These are phyloP conservation scores for Oenanthe melanoleuca DNA, from an alignment of 2,113 vertebrate species.

Conservation along the genomic window DNA sequence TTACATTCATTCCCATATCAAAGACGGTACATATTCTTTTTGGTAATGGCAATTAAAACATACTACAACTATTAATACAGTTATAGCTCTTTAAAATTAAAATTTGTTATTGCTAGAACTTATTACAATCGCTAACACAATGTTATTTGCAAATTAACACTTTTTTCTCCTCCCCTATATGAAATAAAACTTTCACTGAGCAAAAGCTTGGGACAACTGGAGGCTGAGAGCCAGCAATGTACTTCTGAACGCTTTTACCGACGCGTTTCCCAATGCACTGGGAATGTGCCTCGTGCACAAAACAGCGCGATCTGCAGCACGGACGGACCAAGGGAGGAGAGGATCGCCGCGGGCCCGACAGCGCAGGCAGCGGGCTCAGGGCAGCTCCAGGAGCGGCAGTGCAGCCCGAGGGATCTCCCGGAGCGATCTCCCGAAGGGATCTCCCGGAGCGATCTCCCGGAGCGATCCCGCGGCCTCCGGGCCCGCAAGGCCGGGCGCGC, in stretches of 20 bases:
- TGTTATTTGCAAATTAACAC: background rate
- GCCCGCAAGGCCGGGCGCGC: no score
- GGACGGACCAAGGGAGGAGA: fast-evolving
- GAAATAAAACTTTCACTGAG: fast-evolving
- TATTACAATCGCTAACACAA: background rate
- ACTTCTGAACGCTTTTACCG: fast-evolving
- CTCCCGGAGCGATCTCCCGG: background rate
- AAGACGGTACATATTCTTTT: background rate
- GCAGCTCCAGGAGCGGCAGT: fast-evolving
- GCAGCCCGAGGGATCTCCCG: background rate
- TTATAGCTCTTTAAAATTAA: background rate
- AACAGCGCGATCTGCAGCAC: fast-evolving
- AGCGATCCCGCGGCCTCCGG: no score
- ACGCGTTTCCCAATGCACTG: fast-evolving
- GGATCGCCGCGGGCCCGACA: background rate
- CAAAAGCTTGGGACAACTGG: background rate
- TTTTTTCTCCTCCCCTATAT: fast-evolving
- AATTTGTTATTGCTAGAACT: background rate
- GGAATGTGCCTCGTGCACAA: fast-evolving
- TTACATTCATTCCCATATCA: background rate
- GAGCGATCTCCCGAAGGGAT: no score
- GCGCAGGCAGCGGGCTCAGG: fast-evolving
- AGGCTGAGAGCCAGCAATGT: no score
- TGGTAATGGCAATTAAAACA: background rate
- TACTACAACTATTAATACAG: background rate